Evolutionary conservation across 2,888 invertebrate genomes (phyloP).

Genomic region (Lasius fuliginosus): DNA sequence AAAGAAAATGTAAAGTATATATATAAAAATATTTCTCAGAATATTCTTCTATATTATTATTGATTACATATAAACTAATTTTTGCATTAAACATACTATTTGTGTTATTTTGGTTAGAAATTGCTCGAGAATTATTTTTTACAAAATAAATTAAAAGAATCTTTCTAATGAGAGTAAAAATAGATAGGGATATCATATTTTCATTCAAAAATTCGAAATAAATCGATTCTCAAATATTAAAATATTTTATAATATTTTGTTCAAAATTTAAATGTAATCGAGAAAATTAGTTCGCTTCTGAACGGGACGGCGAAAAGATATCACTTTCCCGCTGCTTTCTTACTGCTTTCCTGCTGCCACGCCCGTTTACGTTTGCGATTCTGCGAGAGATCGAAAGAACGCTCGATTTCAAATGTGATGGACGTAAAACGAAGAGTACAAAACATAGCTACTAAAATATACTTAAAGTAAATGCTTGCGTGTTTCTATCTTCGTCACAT

Average conservation of each 20-base stretch:
- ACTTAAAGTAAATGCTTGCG: not conserved
- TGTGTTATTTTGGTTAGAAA: slow-evolving; percentile 2
- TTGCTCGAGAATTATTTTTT: not conserved
- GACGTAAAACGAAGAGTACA: not conserved
- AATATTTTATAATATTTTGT: not conserved
- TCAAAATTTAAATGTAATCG: slow-evolving; percentile 15
- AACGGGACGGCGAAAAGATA: slow-evolving; percentile 69
- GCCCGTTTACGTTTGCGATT: slow-evolving; percentile 66
- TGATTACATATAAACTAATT: not conserved
- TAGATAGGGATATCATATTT: not conserved
- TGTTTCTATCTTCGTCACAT: not conserved
- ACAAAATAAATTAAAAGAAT: not conserved
- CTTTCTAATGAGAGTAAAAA: not conserved
- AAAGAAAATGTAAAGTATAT: not conserved
- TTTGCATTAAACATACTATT: not conserved
- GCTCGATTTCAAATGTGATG: not conserved
- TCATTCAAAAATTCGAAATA: not conserved
- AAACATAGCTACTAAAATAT: not conserved
- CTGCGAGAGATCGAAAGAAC: slow-evolving; percentile 65
- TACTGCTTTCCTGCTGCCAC: slow-evolving; percentile 76
- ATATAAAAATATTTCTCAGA: not conserved
- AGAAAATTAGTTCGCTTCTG: slow-evolving; percentile 59
- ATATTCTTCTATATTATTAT: not conserved
- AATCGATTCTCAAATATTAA: not conserved
- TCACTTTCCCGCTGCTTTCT: slow-evolving; percentile 74